These are phyloP conservation scores for Microcebus murinus DNA, from an alignment of 2,113 vertebrate species.

Conservation along the genomic window DNA sequence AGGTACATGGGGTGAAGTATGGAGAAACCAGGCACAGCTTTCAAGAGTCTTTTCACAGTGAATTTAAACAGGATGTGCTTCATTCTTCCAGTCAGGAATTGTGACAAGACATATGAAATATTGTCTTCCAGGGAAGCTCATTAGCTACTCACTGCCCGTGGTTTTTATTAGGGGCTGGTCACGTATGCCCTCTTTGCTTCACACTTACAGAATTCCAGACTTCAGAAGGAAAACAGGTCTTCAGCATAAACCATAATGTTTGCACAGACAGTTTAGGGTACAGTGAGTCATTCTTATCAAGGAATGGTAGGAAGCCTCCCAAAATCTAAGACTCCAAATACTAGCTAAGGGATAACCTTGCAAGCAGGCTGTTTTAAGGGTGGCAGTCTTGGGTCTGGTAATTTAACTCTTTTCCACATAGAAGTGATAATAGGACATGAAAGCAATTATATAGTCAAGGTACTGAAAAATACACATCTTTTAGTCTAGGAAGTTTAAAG, in stretches of 20 bases:
- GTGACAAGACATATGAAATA: not conserved
- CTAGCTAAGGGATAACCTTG: not conserved
- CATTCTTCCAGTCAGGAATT: not conserved
- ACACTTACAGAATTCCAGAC: not conserved
- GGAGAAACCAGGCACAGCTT: not conserved
- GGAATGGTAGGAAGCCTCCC: not conserved
- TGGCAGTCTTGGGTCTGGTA: not conserved
- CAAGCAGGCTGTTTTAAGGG: not conserved
- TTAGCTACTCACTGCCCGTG: not conserved
- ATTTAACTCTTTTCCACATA: not conserved
- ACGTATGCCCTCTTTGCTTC: not conserved
- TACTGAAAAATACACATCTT: not conserved
- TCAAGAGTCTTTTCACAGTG: not conserved
- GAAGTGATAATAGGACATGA: not conserved
- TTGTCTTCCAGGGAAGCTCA: not conserved
- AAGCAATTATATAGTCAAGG: not conserved
- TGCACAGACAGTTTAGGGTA: not conserved
- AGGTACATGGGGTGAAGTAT: not conserved
- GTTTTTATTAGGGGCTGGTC: not conserved
- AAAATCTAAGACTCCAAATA: not conserved
- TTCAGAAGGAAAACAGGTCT: not conserved
- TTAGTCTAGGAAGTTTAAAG: not conserved
- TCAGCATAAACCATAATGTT: not conserved
- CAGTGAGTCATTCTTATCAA: not conserved
- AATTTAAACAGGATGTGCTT: not conserved